These are phyloP conservation scores for Agelas oroides DNA, from an alignment of 37 sponge, comb jelly and placozoan genomes.

Conservation along the genomic window DNA sequence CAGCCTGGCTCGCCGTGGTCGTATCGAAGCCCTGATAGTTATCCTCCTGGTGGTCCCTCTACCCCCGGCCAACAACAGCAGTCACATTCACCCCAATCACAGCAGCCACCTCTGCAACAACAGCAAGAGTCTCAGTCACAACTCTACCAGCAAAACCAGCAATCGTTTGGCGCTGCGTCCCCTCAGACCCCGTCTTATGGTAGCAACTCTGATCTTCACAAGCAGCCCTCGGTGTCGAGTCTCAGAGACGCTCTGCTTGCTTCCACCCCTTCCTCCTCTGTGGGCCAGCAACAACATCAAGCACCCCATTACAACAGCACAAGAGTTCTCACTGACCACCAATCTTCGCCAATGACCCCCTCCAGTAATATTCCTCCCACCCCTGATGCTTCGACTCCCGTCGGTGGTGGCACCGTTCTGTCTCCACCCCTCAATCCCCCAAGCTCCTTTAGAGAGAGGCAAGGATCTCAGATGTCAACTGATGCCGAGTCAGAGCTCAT, in stretches of 20 bases:
- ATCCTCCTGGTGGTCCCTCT: constrained; percentile 15
- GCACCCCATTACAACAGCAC: constrained; percentile 23
- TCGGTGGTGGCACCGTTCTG: constrained; percentile 10
- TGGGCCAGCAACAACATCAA: not conserved
- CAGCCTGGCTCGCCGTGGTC: not conserved
- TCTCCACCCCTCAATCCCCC: constrained; percentile 22
- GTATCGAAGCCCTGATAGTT: constrained; percentile 1
- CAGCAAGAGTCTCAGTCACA: not conserved
- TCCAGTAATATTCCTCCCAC: constrained; percentile 15
- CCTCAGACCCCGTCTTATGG: not conserved
- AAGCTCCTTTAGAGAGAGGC: not conserved
- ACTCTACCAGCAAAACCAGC: not conserved
- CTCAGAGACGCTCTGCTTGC: constrained; percentile 57
- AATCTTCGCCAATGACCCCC: constrained; percentile 39
- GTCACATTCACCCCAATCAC: not conserved
- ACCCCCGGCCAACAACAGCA: constrained; percentile 16
- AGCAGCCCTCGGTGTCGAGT: constrained; percentile 60
- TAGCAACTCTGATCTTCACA: constrained; percentile 30
- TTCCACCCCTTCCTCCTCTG: not conserved
- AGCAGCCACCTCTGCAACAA: not conserved
- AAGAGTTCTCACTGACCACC: not conserved
- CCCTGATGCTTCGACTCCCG: constrained; percentile 13
- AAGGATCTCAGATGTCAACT: constrained; percentile 5
- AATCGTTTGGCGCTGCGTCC: constrained; percentile 28
- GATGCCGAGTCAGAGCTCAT: constrained; percentile 14